These are phyloP conservation scores for Eupithecia subfuscata DNA, from an alignment of 2,888 invertebrate species.

Conservation along the genomic window DNA sequence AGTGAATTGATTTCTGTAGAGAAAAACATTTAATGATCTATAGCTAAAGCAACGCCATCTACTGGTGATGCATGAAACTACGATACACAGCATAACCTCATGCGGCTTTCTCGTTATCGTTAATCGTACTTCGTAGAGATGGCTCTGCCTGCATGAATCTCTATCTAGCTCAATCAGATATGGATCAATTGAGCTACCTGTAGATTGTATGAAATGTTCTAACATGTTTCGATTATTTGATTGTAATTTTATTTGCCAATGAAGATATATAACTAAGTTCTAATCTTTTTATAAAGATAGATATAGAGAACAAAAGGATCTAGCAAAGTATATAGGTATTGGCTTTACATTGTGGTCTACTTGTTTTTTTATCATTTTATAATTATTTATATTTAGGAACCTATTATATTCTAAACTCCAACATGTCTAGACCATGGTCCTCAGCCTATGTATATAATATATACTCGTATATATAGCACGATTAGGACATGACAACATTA, in stretches of 20 bases:
- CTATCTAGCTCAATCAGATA: neutral
- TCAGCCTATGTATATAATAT: neutral
- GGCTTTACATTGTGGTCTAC: neutral
- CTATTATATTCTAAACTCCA: neutral
- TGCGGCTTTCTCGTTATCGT: constrained; percentile 3
- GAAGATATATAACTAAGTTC: no score
- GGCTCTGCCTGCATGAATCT: constrained; percentile 13
- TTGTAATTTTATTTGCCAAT: no score
- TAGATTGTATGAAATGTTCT: no score
- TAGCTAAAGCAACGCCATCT: constrained; percentile 37
- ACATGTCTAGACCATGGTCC: neutral
- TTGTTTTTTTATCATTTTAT: neutral
- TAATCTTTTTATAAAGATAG: neutral
- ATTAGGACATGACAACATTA: neutral
- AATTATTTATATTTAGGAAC: neutral
- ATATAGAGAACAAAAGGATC: neutral
- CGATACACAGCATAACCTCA: neutral
- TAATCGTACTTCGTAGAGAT: constrained; percentile 16
- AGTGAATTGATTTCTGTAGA: neutral
- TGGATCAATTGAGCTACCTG: no score
- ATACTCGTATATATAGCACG: neutral
- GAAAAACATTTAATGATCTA: constrained; percentile 35
- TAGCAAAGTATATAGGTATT: neutral
- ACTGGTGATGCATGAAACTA: constrained; percentile 13
- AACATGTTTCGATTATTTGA: no score